A percentile compares a stretch with the other conserved stretches of the same genome.
Evolutionary conservation across 2,113 vertebrate genomes (phyloP).

Genomic region (Bambusicola thoracicus): DNA sequence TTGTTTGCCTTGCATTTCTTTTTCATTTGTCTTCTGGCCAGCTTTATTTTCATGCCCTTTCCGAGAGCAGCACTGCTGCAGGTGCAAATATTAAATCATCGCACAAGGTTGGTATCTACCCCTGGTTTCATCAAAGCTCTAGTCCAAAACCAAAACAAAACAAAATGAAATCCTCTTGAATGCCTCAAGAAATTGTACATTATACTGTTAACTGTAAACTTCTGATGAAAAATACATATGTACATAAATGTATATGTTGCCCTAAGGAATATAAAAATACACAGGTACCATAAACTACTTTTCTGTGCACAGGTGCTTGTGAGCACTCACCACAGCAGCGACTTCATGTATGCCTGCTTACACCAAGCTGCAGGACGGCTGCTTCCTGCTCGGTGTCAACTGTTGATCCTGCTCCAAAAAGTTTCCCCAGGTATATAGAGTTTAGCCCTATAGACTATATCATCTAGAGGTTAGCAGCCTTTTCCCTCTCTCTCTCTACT

Average conservation of each 20-base stretch:
- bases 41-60: background rate
- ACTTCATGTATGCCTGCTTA: background rate
- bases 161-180: background rate
- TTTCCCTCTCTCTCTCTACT: too few relatives aligned
- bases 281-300: background rate
- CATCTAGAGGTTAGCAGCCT: background rate
- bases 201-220: background rate
- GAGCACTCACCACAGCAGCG: background rate
- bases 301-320: background rate
- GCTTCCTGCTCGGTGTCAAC: background rate
- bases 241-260: background rate
- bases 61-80: accelerated
- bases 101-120: background rate
- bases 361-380: background rate
- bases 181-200: background rate
- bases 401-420: background rate
- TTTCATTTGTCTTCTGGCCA: background rate
- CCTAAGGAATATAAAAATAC: slow-evolving; percentile 20
- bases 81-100: accelerated
- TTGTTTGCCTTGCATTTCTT: background rate
- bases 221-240: slow-evolving; percentile 1
- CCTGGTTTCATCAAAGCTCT: background rate
- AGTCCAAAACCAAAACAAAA: background rate
- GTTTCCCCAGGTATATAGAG: background rate
- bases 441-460: too few relatives aligned